A percentile compares a stretch with the other conserved stretches of the same genome.
phyloP scores from a whole-genome alignment of 2,113 vertebrate genomes.

The Phoenicopterus ruber region DNA sequence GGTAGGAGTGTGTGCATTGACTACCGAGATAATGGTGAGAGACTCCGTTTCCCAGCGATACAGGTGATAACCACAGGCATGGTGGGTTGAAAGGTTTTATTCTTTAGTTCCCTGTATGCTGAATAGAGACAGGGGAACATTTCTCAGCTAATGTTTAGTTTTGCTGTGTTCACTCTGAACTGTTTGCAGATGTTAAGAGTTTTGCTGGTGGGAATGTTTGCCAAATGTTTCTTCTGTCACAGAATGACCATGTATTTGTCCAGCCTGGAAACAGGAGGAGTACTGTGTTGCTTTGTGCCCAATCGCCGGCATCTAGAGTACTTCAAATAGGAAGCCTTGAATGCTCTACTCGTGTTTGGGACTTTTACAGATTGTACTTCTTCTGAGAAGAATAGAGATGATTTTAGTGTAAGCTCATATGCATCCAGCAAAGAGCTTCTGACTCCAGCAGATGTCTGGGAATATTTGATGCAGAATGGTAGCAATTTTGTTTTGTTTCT shows the following conservation, averaged over 20 bases:
- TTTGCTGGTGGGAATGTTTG: slow-evolving; percentile 23
- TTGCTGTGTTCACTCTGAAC: not conserved
- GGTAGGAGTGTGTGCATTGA: not conserved
- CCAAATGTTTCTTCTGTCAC: slow-evolving; percentile 39
- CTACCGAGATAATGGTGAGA: not conserved
- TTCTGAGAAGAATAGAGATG: slow-evolving; percentile 41
- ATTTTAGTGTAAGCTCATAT: slow-evolving; percentile 34
- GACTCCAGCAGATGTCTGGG: slow-evolving; percentile 41
- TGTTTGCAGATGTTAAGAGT: slow-evolving; percentile 42
- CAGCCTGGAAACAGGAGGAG: slow-evolving; percentile 23
- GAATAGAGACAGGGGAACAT: not conserved
- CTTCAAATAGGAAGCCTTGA: not conserved
- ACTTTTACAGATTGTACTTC: not conserved
- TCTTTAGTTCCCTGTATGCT: not conserved
- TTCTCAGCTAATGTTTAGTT: slow-evolving; percentile 13
- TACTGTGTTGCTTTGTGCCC: not conserved
- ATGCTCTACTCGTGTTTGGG: not conserved
- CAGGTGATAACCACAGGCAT: not conserved
- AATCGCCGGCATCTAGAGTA: not conserved
- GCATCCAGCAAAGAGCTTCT: slow-evolving; percentile 20
- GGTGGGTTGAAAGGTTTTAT: not conserved
- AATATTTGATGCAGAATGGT: slow-evolving; percentile 37
- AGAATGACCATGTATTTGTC: slow-evolving; percentile 23
- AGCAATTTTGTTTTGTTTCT: slow-evolving; percentile 59
- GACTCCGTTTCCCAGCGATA: not conserved